Conservation (phyloP, 2,888 invertebrate genomes). For the Monoplex corrugatus region DNA sequence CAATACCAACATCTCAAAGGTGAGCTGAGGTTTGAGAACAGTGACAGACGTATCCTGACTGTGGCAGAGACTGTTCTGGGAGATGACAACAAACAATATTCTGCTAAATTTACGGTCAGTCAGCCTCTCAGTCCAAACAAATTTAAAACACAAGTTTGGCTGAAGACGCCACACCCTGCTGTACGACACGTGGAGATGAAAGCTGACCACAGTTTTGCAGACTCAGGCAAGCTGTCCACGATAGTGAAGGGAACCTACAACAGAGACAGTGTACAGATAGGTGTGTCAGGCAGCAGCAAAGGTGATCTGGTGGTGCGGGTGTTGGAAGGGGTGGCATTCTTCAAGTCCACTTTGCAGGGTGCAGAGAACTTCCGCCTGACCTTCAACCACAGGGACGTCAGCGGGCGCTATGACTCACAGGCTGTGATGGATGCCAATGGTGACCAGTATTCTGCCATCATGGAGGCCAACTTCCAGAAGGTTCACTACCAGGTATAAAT, state of each 20-base stretch:
- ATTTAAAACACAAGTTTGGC: slow-evolving; percentile 17
- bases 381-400: slow-evolving; percentile 50
- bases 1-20: slow-evolving; percentile 43
- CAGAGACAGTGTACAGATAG: slow-evolving; percentile 40
- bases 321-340: slow-evolving; percentile 36
- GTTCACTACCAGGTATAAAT: slow-evolving; percentile 38
- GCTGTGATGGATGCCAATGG: slow-evolving; percentile 44
- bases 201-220: slow-evolving; percentile 51
- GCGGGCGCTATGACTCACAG: slow-evolving; percentile 35
- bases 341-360: slow-evolving; percentile 46
- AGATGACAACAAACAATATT: background rate
- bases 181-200: slow-evolving; percentile 34
- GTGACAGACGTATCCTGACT: background rate
- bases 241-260: slow-evolving; percentile 42
- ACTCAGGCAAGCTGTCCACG: slow-evolving; percentile 47
- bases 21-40: slow-evolving; percentile 37
- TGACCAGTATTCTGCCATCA: slow-evolving; percentile 46
- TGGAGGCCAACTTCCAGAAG: slow-evolving; percentile 48
- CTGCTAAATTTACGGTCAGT: background rate
- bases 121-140: background rate
- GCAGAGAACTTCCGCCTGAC: slow-evolving; percentile 33
- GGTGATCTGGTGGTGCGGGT: slow-evolving; percentile 36
- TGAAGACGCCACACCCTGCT: slow-evolving; percentile 39
- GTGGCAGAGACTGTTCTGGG: slow-evolving; percentile 35
- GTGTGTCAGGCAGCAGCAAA: slow-evolving; percentile 46